Percentiles rank a stretch among this genome's conserved stretches.
Evolutionary conservation across 1,140 invertebrate genomes (phyloP).

Genomic region (Euglossa dilemma): DNA sequence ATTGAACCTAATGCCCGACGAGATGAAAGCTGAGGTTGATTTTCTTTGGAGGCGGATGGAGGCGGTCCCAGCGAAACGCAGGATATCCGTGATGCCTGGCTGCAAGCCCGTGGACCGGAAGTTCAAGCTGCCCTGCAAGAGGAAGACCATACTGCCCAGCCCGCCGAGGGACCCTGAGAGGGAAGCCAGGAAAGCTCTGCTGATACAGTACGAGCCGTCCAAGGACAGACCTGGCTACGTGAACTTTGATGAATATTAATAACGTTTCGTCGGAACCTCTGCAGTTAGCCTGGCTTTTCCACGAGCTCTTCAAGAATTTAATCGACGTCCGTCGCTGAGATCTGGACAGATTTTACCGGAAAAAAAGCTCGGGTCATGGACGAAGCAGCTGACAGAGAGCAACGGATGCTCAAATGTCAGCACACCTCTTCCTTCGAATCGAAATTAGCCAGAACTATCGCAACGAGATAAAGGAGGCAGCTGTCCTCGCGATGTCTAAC

Average conservation of each 20-base stretch:
- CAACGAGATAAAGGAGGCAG: slow-evolving; percentile 73
- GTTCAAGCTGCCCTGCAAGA: slow-evolving; percentile 62
- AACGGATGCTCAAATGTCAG: slow-evolving; percentile 69
- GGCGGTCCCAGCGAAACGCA: slow-evolving; percentile 65
- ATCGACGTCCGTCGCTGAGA: slow-evolving; percentile 69
- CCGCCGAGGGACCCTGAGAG: slow-evolving; percentile 57
- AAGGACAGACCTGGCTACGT: slow-evolving; percentile 64
- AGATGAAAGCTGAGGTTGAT: slow-evolving; percentile 65
- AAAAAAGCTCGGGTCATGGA: slow-evolving; percentile 70
- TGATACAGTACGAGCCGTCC: slow-evolving; percentile 55
- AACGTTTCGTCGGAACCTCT: slow-evolving; percentile 58
- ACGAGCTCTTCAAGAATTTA: slow-evolving; percentile 72
- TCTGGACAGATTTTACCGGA: slow-evolving; percentile 72
- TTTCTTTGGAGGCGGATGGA: slow-evolving; percentile 71
- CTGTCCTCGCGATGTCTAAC: slow-evolving; percentile 55
- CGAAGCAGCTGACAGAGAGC: slow-evolving; percentile 45
- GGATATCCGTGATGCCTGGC: slow-evolving; percentile 75
- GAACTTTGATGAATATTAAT: slow-evolving; percentile 70
- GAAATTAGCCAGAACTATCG: slow-evolving; percentile 73
- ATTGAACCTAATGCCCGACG: slow-evolving; percentile 66
- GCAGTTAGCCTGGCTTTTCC: slow-evolving; percentile 74
- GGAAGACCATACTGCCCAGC: slow-evolving; percentile 62
- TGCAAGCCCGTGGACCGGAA: slow-evolving; percentile 71
- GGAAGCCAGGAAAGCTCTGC: slow-evolving; percentile 52
- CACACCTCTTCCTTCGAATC: slow-evolving; percentile 73